Evolutionary conservation across 2,888 invertebrate genomes (phyloP).

Genomic region (Troilus luridus): DNA sequence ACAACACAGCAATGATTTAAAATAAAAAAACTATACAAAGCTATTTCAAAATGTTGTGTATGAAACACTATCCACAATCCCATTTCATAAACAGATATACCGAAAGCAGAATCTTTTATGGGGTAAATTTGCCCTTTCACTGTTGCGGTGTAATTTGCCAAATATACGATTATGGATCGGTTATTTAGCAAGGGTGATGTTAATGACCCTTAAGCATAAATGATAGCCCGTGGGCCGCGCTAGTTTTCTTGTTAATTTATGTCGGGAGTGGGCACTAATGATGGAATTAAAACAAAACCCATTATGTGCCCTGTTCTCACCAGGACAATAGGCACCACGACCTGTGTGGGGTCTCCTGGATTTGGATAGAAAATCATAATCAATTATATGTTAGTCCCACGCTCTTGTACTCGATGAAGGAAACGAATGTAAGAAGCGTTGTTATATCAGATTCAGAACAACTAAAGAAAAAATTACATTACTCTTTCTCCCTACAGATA

Average conservation of each 20-base stretch:
- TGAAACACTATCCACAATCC: too few species aligned
- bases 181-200: conserved; percentile 29
- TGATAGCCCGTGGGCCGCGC: conserved; percentile 8
- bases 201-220: conserved; percentile 45
- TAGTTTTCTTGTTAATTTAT: conserved; percentile 34
- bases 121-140: background rate
- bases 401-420: background rate
- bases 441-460: too few species aligned
- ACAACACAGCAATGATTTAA: too few species aligned
- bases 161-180: conserved; percentile 19
- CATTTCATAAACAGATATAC: background rate
- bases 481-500: too few species aligned
- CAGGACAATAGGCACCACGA: background rate
- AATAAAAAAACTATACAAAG: too few species aligned
- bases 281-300: conserved; percentile 47
- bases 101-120: background rate
- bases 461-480: too few species aligned
- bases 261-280: conserved; percentile 38
- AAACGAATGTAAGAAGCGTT: background rate
- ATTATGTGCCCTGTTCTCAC: background rate
- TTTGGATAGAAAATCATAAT: background rate
- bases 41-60: too few species aligned
- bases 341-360: conserved; percentile 7
- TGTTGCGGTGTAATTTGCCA: background rate
- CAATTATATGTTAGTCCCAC: conserved; percentile 23